A percentile compares a stretch with the other conserved stretches of the same genome.
Conservation (phyloP, 2,113 vertebrate species). For the Bubo scandiacus region DNA sequence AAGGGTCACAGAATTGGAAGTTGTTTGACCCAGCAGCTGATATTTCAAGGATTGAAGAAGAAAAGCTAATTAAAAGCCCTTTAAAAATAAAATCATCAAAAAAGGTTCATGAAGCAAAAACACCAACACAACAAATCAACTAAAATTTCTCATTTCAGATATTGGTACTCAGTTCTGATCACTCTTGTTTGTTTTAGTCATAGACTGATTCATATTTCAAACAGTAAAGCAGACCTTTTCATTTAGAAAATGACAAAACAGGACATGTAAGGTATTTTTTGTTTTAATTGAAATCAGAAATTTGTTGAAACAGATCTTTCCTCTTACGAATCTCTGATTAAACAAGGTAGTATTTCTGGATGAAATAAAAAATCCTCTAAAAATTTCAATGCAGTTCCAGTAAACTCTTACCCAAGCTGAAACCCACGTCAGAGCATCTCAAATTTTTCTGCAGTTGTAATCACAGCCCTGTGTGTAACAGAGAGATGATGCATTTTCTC, state of each 20-base stretch:
- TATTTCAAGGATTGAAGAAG: not conserved
- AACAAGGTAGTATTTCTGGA: not conserved
- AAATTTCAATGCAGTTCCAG: not conserved
- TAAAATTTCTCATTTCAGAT: not conserved
- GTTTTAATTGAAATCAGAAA: not conserved
- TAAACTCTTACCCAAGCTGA: not conserved
- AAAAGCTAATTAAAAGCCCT: not conserved
- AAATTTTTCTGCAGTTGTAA: not conserved
- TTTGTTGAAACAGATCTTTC: not conserved
- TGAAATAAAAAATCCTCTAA: not conserved
- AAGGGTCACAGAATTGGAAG: not conserved
- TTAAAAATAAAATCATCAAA: not conserved
- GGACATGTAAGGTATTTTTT: not conserved
- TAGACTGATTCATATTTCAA: not conserved
- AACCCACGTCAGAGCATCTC: fast-evolving
- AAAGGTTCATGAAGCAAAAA: not conserved
- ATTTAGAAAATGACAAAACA: not conserved
- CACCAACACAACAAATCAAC: not conserved
- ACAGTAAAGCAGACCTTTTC: not conserved
- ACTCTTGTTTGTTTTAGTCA: not conserved
- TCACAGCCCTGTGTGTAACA: fast-evolving
- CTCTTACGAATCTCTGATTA: not conserved
- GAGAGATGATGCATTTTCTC: not conserved
- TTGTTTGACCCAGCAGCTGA: not conserved
- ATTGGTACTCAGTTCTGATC: not conserved